Evolutionary conservation across 2,797 vertebrate genomes (phyloP).

Genomic region (Falco columbarius): DNA sequence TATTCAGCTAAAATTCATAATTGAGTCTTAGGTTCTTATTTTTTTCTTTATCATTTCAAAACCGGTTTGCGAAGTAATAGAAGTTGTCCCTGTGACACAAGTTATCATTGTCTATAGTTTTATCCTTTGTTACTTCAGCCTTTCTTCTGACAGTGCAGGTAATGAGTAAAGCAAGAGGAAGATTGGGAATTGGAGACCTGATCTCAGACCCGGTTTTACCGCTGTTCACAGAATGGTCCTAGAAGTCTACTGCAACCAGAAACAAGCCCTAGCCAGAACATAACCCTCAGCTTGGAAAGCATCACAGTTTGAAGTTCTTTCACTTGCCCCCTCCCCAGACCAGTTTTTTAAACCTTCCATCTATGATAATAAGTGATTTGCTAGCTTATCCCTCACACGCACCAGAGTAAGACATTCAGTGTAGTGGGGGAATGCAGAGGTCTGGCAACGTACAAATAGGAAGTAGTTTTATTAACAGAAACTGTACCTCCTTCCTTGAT

Average conservation of each 20-base stretch:
- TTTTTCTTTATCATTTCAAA: not conserved
- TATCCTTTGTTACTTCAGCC: not conserved
- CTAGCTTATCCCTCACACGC: not conserved
- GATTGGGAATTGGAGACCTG: not conserved
- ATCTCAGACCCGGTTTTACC: not conserved
- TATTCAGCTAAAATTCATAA: not conserved
- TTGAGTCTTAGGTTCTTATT: not conserved
- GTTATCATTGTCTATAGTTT: not conserved
- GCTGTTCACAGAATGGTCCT: not conserved
- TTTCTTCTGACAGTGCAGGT: not conserved
- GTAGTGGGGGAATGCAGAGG: not conserved
- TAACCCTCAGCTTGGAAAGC: not conserved
- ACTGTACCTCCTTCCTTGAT: not conserved
- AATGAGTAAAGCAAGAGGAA: not conserved
- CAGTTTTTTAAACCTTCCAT: not conserved
- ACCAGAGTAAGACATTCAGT: not conserved
- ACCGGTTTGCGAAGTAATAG: not conserved
- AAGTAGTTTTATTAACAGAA: not conserved
- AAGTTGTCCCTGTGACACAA: not conserved
- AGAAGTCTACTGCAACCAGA: not conserved
- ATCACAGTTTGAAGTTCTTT: not conserved
- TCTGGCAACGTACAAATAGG: not conserved
- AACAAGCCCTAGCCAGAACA: not conserved
- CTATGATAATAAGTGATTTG: not conserved
- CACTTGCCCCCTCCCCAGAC: fast-evolving